Percentiles rank a stretch among this genome's conserved stretches.
phyloP scores from a whole-genome alignment of 2,888 invertebrate species.

The Lydus trimaculatus region DNA sequence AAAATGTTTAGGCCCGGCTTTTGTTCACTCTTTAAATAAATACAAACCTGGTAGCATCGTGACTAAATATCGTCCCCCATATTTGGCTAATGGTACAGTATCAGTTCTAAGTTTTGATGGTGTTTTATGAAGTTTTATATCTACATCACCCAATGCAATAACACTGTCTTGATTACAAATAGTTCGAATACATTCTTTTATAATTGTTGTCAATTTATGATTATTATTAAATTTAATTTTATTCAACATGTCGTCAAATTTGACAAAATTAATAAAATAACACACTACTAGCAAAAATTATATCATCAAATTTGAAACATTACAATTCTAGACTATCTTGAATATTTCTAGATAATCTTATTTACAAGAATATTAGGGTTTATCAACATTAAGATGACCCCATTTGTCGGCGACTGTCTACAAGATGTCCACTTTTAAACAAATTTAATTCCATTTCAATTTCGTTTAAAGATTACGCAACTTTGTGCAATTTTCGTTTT shows the following conservation, averaged over 20 bases:
- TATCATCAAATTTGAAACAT: no score
- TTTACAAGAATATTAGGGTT: no score
- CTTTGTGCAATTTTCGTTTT: neutral
- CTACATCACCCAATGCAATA: neutral
- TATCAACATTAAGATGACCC: neutral
- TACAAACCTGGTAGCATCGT: constrained; percentile 43
- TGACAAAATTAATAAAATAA: neutral
- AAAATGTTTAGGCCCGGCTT: no score
- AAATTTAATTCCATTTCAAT: no score
- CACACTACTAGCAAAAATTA: no score
- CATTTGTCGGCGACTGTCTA: neutral
- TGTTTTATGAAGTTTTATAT: constrained; percentile 9
- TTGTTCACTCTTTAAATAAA: neutral
- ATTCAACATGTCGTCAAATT: neutral
- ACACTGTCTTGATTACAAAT: neutral
- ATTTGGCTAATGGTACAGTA: constrained; percentile 28
- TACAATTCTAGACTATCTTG: no score
- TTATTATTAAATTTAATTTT: neutral
- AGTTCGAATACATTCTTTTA: neutral
- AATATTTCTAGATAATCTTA: no score
- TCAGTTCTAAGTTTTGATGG: constrained; percentile 12
- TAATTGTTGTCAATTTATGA: neutral
- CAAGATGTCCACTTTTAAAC: no score
- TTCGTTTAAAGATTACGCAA: neutral
- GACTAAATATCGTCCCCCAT: constrained; percentile 44